Evolutionary conservation across 2,113 vertebrate species (phyloP).

Genomic region (Thamnaconus septentrionalis): DNA sequence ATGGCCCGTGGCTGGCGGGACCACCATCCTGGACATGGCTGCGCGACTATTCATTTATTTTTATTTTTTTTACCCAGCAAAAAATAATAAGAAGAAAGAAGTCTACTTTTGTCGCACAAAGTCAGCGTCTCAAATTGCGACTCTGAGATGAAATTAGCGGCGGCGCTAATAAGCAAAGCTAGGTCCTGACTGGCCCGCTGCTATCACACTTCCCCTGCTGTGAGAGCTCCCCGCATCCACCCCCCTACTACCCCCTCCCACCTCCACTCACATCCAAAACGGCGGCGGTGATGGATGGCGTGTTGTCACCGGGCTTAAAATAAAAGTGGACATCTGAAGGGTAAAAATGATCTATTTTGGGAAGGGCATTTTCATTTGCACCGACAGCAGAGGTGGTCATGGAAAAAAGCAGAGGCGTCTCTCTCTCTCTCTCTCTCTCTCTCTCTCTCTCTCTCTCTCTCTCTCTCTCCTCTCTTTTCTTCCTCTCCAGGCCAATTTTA

Average conservation of each 20-base stretch:
- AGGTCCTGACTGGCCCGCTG: conserved; percentile 33
- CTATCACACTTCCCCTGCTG: conserved; percentile 56
- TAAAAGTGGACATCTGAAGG: conserved; percentile 75
- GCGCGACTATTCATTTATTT: too few species aligned
- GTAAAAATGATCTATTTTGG: conserved; percentile 76
- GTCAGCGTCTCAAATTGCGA: conserved; percentile 64
- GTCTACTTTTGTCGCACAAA: conserved; percentile 64
- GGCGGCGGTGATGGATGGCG: conserved; percentile 68
- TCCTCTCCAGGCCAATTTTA: conserved; percentile 59
- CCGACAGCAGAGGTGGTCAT: conserved; percentile 66
- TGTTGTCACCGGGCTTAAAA: conserved; percentile 72
- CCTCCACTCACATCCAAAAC: conserved; percentile 62
- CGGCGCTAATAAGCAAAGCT: conserved; percentile 52
- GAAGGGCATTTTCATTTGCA: conserved; percentile 75
- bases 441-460: too few species aligned
- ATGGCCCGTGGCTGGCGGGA: too few species aligned
- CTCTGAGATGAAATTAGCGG: conserved; percentile 61
- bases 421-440: too few species aligned
- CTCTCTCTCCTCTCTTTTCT: conserved; percentile 14
- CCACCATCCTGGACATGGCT: too few species aligned
- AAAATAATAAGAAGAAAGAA: conserved; percentile 59
- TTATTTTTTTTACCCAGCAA: conserved; percentile 56
- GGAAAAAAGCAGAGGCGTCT: conserved; percentile 35
- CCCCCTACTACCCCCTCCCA: background rate
- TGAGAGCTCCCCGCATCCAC: conserved; percentile 36